Evolutionary conservation across 2,113 vertebrate genomes (phyloP), one percentile per base, ranked within the genome.

Genomic region (Ageneiosus marmoratus): DNA sequence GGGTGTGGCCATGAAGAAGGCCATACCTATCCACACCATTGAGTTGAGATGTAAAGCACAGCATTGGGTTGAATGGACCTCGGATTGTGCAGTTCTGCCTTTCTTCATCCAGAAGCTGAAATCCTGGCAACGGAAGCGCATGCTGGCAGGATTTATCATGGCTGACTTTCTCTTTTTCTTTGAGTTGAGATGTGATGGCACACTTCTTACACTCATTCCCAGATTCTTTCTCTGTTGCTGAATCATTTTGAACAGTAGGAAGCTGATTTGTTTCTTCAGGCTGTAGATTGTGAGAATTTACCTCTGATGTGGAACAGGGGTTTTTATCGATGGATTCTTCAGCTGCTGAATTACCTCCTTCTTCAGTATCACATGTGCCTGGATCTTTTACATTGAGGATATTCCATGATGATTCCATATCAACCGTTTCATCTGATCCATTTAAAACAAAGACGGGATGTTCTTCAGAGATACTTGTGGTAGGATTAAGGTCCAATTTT

Each of bases 11-110:
- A 0, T 94, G 93, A 0, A 95, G 89, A 24, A 92, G 89, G 80
- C 91, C 94, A 85, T 93, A 93, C 84, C 94, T 96, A 50, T 96
- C 94, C 0, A 84, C 88, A 83, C 73, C 89, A 6, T 94, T 94
- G 0, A 93, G 27, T 1, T 94, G 90, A 81, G 93, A 88, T n/a
- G 95, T 58, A 63, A 95, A 84, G 0, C 94, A 58, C 56, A 85
- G 92, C 0, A 94, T 91, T 27, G 92, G 75, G 5, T 92, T 82
- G 74, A 95, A 91, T 0, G 93, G 93, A 51, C 93, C 84, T 55
- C 93, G 82, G 58, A 93, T 87, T 4, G 95, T 77, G 75, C 93
- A 93, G 53, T 89, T 91, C 1, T 91, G 93, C 80, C 90, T 89
- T 89, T 96, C 95, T 86, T 94, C 88, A 92, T 92, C 0, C 89